Percentiles rank a stretch among this genome's conserved stretches.
phyloP scores from a whole-genome alignment of 2,888 invertebrate genomes.

The Xylota sylvarum region DNA sequence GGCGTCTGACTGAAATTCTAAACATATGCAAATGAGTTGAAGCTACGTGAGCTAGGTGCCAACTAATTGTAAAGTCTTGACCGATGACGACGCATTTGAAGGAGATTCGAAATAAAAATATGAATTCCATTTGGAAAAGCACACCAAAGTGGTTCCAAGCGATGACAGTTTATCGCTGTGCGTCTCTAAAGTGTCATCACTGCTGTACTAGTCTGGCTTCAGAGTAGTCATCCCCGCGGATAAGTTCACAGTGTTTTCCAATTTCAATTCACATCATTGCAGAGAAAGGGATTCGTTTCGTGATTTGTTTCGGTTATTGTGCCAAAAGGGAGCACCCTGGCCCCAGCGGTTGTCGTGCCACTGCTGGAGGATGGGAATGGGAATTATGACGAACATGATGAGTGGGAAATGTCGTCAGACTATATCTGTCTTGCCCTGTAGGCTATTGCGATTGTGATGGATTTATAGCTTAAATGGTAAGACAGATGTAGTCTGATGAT shows the following conservation, averaged over 20 bases:
- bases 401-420: slow-evolving; percentile 60
- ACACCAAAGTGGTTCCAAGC: slow-evolving; percentile 28
- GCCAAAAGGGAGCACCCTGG: slow-evolving; percentile 46
- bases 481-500: slow-evolving; percentile 70
- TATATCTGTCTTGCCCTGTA: slow-evolving; percentile 74
- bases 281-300: slow-evolving; percentile 55
- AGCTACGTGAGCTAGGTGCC: slow-evolving; percentile 69
- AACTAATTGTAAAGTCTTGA: slow-evolving; percentile 59
- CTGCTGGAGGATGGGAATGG: not conserved
- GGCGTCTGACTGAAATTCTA: slow-evolving; percentile 53
- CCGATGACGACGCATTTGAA: slow-evolving; percentile 24
- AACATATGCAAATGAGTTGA: slow-evolving; percentile 55
- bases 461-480: slow-evolving; percentile 76
- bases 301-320: slow-evolving; percentile 56
- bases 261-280: not conserved
- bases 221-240: slow-evolving; percentile 8
- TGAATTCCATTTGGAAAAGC: slow-evolving; percentile 62
- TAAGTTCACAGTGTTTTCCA: slow-evolving; percentile 49
- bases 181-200: slow-evolving; percentile 62
- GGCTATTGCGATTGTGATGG: slow-evolving; percentile 70
- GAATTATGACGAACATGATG: slow-evolving; percentile 43
- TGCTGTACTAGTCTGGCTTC: slow-evolving; percentile 6
- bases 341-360: not conserved
- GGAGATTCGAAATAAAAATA: slow-evolving; percentile 40
- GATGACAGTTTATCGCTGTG: slow-evolving; percentile 59